Base-by-base conservation (phyloP, 2,888 invertebrate species). In the Lepidocyrtoides sp. region DNA sequence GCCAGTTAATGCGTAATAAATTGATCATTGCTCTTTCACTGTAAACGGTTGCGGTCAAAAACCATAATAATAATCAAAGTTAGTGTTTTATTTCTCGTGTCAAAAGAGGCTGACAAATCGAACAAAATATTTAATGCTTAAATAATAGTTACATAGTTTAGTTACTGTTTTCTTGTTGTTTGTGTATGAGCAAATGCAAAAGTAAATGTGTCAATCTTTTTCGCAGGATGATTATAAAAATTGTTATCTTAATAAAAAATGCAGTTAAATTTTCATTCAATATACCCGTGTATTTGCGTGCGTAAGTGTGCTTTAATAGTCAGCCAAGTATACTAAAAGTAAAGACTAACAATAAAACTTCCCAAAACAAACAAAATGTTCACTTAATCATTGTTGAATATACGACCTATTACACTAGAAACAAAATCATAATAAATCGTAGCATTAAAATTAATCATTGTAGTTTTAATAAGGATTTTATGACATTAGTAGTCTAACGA, bases 301-400 rank as follows among this genome's bases (percentile, higher is more conserved):
- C 14, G 29, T 63, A 26, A 63, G 12, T 69, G 32, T 69, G 66
- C 66, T 23, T 23, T 69, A 36, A 69, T 69, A 69, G 66, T 69
- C 66, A 69, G 17, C n/a, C 36, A n/a, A 17, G 66, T 69, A 69
- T 69, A 69, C 66, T 69, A 69, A 69, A 69, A n/a, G n/a, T n/a
- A 14, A 51, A 51, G 66, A 69, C 66, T 69, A 69, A 63, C 60
- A n/a, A n/a, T n/a, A n/a, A n/a, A n/a, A n/a, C n/a, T n/a, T 29
- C 29, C 20, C 57, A 29, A 5, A 5, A 60, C 2, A 2, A 63
- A 63, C 7, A 63, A 63, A 7, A 26, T 63, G 10, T 63, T 29
- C 60, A 26, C 26, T 5, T 63, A 29, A 63, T 63, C 60, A 29
- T 20, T 57, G 23, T 44, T 44, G 23, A 57, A 63, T 26, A 63